phyloP scores from a whole-genome alignment of 2,888 invertebrate species.

The Acanthacorydalis orientalis region DNA sequence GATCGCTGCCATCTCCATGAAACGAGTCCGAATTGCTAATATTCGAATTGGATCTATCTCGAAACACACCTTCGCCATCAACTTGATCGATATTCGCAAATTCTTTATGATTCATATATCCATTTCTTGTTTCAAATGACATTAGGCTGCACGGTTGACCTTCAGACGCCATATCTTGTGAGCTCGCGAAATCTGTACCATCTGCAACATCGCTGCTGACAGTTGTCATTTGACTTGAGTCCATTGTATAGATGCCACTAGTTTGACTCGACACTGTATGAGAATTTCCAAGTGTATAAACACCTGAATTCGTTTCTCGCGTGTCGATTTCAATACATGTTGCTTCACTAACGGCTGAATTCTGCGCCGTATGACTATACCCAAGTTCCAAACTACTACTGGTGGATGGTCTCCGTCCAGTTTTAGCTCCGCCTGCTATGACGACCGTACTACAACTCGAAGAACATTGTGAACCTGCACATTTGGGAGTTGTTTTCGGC shows the following conservation, averaged over 20 bases:
- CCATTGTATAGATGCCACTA: constrained; percentile 71
- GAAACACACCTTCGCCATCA: constrained; percentile 34
- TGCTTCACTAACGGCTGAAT: constrained; percentile 60
- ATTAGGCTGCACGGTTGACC: constrained; percentile 10
- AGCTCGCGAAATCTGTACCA: constrained; percentile 5
- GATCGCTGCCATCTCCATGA: constrained; percentile 79
- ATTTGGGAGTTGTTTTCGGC: constrained; percentile 33
- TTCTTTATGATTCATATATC: too few species aligned
- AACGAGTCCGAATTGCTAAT: constrained; percentile 65
- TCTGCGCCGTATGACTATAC: constrained; percentile 75
- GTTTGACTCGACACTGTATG: constrained; percentile 58
- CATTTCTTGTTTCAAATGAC: constrained; percentile 26
- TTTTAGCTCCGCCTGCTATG: constrained; percentile 34
- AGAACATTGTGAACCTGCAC: constrained; percentile 67
- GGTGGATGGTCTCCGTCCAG: constrained; percentile 48
- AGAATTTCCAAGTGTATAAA: constrained; percentile 35
- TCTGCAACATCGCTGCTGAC: constrained; percentile 19
- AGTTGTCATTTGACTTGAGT: constrained; percentile 37
- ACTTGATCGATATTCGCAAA: constrained; percentile 21
- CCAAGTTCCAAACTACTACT: constrained; percentile 70
- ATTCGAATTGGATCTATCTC: constrained; percentile 59
- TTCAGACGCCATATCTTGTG: constrained; percentile 13
- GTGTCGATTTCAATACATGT: constrained; percentile 46
- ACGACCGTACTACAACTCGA: constrained; percentile 81
- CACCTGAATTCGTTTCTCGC: constrained; percentile 37